Evolutionary conservation across 2,113 vertebrate genomes (phyloP), one percentile per base, ranked within the genome.

Genomic region (Chiloscyllium plagiosum): DNA sequence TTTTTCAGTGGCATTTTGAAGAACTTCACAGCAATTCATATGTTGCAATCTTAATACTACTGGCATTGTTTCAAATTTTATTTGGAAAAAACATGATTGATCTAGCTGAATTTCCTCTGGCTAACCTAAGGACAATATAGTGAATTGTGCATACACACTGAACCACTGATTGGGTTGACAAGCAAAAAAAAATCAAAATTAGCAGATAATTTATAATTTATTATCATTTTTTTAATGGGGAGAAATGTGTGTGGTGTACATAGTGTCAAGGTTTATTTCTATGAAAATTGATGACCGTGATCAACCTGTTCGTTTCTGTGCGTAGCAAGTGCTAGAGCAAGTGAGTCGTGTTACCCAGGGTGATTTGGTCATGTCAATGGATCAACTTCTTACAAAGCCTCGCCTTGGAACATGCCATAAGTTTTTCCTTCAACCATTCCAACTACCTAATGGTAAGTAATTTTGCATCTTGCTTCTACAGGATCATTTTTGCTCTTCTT

Each of bases 361-460:
- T 47, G 99, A 99, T 97, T 97, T 99, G 96, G 98, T 99, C 50
- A 98, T 99, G 98, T 99, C 99, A 37, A 99, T 99, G 99, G 99
- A 99, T 97, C 99, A 99, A 96, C 97, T 99, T 56, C 97, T 99
- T 96, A 99, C 99, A 42, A 99, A 99, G 97, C 99, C 99, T 96
- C 99, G 98, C 47, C 96, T 99, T 96, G 99, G 99, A 80, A 99
- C 99, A 69, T 99, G 99, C 97, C 99, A 98, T 97, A 99, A 99
- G 97, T 99, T 99, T 97, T 99, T 98, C 97, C 98, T 99, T 97
- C 99, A 99, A 97, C 97, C 98, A 92, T 99, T 99, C 97, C 98
- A 98, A 65, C 97, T 99, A 87, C 97, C 98, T 96, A 99, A 97
- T 97, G 97, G 99, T 99, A 97, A 98, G 99, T 98, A 95, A 96